Evolutionary conservation across 2,888 invertebrate genomes (phyloP).

Genomic region (Antheraea yamamai): DNA sequence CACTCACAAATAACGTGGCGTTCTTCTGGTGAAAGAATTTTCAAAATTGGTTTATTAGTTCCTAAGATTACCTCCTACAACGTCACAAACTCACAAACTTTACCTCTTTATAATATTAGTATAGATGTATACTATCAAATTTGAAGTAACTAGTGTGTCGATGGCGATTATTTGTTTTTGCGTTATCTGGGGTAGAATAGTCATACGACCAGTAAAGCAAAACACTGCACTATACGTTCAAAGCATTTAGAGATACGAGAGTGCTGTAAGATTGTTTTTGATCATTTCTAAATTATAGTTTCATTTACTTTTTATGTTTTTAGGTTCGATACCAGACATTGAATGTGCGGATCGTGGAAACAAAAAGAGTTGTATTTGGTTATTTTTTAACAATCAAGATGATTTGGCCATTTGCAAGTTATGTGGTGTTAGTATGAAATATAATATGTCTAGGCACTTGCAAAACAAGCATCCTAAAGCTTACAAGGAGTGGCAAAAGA

Average conservation of each 20-base stretch:
- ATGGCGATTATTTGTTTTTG: too few species aligned
- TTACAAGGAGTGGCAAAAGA: conserved; percentile 9
- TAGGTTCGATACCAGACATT: background rate
- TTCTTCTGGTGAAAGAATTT: too few species aligned
- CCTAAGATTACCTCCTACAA: too few species aligned
- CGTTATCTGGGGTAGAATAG: too few species aligned
- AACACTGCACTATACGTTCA: too few species aligned
- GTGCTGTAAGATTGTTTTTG: background rate
- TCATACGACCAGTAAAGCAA: too few species aligned
- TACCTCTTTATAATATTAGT: too few species aligned
- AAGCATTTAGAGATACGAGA: background rate
- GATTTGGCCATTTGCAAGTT: conserved; percentile 16
- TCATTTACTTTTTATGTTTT: background rate
- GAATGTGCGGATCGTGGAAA: background rate
- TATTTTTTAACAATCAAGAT: conserved; percentile 14
- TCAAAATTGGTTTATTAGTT: too few species aligned
- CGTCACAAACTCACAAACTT: too few species aligned
- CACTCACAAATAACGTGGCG: too few species aligned
- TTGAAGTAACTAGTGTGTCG: too few species aligned
- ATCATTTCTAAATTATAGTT: background rate
- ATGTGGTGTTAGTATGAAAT: conserved; percentile 18
- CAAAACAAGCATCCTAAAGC: conserved; percentile 13
- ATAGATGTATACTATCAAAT: too few species aligned
- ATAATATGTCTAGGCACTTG: conserved; percentile 19
- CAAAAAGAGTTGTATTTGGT: conserved; percentile 15